Evolutionary conservation across 2,888 invertebrate species (phyloP).

Genomic region (Synergus laeviventris): DNA sequence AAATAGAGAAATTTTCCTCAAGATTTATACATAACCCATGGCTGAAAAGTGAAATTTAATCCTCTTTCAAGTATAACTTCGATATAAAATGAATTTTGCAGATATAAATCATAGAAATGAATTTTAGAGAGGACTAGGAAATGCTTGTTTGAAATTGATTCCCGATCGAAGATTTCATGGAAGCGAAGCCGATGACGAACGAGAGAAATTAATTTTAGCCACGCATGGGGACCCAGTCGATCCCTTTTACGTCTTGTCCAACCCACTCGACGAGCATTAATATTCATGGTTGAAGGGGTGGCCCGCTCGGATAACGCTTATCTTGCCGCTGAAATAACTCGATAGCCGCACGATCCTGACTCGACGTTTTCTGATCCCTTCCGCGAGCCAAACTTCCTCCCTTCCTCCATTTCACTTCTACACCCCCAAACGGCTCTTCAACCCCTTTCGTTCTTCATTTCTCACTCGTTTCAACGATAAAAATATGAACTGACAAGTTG

Average conservation of each 20-base stretch:
- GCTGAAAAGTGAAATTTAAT: background rate
- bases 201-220: conserved; percentile 64
- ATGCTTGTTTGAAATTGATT: conserved; percentile 34
- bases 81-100: too few relatives aligned
- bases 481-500: conserved; percentile 33
- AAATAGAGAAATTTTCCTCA: background rate
- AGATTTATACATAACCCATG: background rate
- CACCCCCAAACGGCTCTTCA: conserved; percentile 38
- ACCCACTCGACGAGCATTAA: conserved; percentile 66
- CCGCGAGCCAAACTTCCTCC: conserved; percentile 53
- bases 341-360: conserved; percentile 69
- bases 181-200: conserved; percentile 44
- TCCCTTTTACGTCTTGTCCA: conserved; percentile 64
- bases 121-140: background rate
- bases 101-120: background rate
- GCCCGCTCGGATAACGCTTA: conserved; percentile 70
- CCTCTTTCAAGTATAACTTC: too few relatives aligned
- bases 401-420: conserved; percentile 49
- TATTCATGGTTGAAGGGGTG: conserved; percentile 69
- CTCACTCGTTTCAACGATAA: conserved; percentile 34
- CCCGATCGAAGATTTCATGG: conserved; percentile 19
- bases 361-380: conserved; percentile 66
- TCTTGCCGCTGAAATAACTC: conserved; percentile 72
- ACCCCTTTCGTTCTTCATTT: conserved; percentile 37
- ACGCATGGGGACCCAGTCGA: conserved; percentile 60